A percentile compares a stretch with the other conserved stretches of the same genome.
These are phyloP conservation scores for Gavialis gangeticus DNA, from an alignment of 2,113 vertebrate species.

Conservation along the genomic window DNA sequence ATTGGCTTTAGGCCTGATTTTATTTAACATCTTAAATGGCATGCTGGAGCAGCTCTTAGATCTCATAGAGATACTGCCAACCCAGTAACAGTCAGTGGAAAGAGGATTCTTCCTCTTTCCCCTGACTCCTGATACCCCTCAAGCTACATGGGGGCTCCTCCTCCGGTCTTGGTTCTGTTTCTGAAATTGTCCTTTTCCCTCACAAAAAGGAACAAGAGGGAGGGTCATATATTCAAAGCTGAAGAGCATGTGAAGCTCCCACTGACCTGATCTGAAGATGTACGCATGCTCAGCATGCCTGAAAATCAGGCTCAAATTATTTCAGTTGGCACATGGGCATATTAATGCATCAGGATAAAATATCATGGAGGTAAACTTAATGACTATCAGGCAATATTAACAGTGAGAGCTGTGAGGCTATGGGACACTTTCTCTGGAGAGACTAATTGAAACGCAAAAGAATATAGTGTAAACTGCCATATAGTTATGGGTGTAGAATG, in stretches of 20 bases:
- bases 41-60: background rate
- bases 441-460: rapidly evolving
- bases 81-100: too few species aligned
- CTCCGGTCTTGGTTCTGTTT: background rate
- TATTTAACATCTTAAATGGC: background rate
- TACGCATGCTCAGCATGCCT: background rate
- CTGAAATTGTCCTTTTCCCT: background rate
- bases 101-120: background rate
- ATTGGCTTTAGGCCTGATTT: background rate
- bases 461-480: background rate
- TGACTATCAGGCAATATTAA: background rate
- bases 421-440: background rate
- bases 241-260: background rate
- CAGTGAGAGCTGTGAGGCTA: background rate
- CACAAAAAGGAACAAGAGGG: background rate
- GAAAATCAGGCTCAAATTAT: background rate
- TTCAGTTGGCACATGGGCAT: rapidly evolving
- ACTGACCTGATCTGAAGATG: background rate
- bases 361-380: background rate
- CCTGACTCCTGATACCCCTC: background rate
- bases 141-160: background rate
- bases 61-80: background rate
- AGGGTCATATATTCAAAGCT: background rate
- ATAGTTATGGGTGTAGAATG: rapidly evolving
- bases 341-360: rapidly evolving